Conservation (phyloP, 2,113 vertebrate genomes). For the Sylvilagus bachmani region DNA sequence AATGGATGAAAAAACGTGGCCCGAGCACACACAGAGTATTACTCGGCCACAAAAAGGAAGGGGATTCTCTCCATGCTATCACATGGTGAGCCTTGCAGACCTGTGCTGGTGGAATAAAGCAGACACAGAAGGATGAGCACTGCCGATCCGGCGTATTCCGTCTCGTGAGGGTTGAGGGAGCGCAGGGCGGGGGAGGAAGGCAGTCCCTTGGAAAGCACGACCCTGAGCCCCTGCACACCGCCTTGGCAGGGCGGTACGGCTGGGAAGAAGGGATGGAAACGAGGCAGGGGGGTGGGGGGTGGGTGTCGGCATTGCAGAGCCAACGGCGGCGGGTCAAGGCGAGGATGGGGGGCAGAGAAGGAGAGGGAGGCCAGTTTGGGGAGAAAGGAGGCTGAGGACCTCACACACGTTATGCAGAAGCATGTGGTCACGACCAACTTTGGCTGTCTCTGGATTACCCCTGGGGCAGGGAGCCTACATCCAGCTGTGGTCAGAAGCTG, state of each 20-base stretch:
- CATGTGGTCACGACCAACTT: neutral
- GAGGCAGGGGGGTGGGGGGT: neutral
- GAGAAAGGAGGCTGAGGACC: neutral
- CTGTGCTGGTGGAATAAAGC: neutral
- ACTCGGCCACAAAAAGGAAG: neutral
- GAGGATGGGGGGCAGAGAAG: too few relatives aligned
- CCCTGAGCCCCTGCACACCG: neutral
- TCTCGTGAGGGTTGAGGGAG: neutral
- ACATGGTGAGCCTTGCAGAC: neutral
- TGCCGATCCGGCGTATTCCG: neutral
- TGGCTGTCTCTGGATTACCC: neutral
- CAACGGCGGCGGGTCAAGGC: neutral
- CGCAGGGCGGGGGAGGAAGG: neutral
- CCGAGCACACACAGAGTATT: neutral
- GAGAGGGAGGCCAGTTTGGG: neutral
- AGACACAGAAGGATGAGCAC: neutral
- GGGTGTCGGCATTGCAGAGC: neutral
- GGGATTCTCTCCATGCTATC: neutral
- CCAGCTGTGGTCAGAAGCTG: too few relatives aligned
- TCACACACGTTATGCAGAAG: neutral
- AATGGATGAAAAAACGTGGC: too few relatives aligned
- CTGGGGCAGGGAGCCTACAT: neutral
- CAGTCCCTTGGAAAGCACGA: neutral
- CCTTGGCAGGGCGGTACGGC: neutral
- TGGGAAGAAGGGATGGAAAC: neutral